Evolutionary conservation across 2,797 vertebrate species (phyloP).

Genomic region (Aldrovandia affinis): DNA sequence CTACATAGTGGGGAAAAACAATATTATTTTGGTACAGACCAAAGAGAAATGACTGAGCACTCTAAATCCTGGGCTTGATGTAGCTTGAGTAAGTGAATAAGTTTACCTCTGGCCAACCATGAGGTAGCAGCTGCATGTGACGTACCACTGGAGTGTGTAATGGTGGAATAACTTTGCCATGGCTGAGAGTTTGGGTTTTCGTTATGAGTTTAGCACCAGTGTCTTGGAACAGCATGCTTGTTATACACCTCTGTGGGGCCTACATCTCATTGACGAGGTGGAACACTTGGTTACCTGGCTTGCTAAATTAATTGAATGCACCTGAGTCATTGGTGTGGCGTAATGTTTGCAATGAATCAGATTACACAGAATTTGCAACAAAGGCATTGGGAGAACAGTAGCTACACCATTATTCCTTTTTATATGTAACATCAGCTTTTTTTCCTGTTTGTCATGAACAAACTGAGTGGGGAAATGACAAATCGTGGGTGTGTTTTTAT

Average conservation of each 20-base stretch:
- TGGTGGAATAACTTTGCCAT: slow-evolving; percentile 27
- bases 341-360: not conserved
- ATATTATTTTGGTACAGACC: not conserved
- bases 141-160: slow-evolving; percentile 26
- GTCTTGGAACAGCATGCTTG: slow-evolving; percentile 27
- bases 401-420: not conserved
- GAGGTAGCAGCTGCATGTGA: slow-evolving; percentile 7
- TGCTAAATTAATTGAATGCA: slow-evolving; percentile 26
- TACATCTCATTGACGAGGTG: slow-evolving; percentile 19
- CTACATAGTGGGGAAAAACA: not conserved
- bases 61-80: slow-evolving; percentile 3
- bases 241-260: slow-evolving; percentile 17
- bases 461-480: not conserved
- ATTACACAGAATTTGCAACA: slow-evolving; percentile 14
- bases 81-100: slow-evolving; percentile 9
- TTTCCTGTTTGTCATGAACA: not conserved
- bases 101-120: slow-evolving; percentile 8
- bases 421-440: not conserved
- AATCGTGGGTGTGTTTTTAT: too few species aligned
- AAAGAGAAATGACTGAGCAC: slow-evolving; percentile 10
- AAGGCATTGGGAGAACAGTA: not conserved
- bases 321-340: slow-evolving; percentile 1
- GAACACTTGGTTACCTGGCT: slow-evolving; percentile 20
- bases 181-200: slow-evolving; percentile 11
- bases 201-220: slow-evolving; percentile 14